Conservation (phyloP, 2,113 vertebrate genomes). For the Ceratotherium simum region DNA sequence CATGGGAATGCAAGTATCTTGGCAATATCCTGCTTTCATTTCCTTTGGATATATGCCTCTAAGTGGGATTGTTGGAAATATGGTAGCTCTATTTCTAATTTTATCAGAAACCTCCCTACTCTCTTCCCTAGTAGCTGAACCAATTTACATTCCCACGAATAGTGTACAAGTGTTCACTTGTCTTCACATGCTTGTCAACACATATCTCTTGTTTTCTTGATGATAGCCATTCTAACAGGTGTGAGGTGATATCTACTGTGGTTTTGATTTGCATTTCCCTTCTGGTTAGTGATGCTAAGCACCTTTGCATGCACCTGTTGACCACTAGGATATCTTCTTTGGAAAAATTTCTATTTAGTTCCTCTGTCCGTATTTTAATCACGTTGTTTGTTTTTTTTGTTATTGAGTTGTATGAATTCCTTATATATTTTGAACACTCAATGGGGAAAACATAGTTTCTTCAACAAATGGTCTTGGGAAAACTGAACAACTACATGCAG, state of each 20-base stretch:
- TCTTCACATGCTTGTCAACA: not conserved
- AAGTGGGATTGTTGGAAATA: not conserved
- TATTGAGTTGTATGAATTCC: not conserved
- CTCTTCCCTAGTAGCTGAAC: not conserved
- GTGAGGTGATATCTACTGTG: not conserved
- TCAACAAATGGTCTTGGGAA: not conserved
- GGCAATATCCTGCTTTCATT: not conserved
- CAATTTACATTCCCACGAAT: not conserved
- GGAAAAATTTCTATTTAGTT: not conserved
- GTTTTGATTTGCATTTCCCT: not conserved
- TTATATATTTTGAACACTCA: not conserved
- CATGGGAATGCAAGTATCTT: not conserved
- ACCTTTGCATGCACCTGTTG: not conserved
- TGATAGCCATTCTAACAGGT: not conserved
- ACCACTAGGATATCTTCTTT: not conserved
- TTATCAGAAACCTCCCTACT: not conserved
- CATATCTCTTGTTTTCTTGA: not conserved
- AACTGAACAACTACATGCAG: not conserved
- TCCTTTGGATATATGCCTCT: not conserved
- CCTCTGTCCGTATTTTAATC: not conserved
- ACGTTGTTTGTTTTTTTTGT: not conserved
- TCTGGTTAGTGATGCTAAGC: not conserved
- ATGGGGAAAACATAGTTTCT: not conserved
- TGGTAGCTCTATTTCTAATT: not conserved
- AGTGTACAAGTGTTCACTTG: not conserved